A percentile compares a stretch with the other conserved stretches of the same genome.
phyloP scores from a whole-genome alignment of 2,113 vertebrate genomes.

The Engraulis encrasicolus region DNA sequence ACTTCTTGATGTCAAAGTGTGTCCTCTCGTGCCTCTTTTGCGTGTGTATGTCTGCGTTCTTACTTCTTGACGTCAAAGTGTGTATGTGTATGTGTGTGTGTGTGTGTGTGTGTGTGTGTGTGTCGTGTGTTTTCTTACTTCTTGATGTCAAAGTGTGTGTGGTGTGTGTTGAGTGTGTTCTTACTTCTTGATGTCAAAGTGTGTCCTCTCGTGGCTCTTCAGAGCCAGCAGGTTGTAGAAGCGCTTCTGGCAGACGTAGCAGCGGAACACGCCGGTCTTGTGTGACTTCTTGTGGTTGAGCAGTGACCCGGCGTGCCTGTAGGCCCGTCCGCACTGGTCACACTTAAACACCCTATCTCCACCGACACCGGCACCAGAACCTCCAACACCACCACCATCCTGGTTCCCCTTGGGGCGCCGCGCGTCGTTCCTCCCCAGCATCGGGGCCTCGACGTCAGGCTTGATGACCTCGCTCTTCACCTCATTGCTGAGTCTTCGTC shows the following conservation, averaged over 20 bases:
- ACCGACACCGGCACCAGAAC: too few species aligned
- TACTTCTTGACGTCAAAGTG: too few species aligned
- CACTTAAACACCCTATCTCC: slow-evolving; percentile 79
- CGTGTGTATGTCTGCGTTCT: too few species aligned
- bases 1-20: slow-evolving; percentile 87
- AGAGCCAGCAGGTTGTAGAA: slow-evolving; percentile 90
- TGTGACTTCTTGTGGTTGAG: slow-evolving; percentile 92
- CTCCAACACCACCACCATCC: neutral
- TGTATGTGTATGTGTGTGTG: too few species aligned
- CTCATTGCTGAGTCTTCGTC: slow-evolving; percentile 41
- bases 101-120: too few species aligned
- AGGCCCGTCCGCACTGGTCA: slow-evolving; percentile 86
- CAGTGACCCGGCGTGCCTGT: slow-evolving; percentile 86
- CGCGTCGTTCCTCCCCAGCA: slow-evolving; percentile 31
- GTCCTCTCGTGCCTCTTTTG: too few species aligned
- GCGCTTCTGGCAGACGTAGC: slow-evolving; percentile 86
- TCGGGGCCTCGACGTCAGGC: slow-evolving; percentile 14
- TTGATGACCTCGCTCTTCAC: slow-evolving; percentile 48
- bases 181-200: slow-evolving; percentile 86
- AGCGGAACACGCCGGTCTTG: slow-evolving; percentile 85
- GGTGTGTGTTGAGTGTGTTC: too few species aligned
- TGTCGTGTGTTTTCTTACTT: too few species aligned
- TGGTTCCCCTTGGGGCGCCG: slow-evolving; percentile 29
- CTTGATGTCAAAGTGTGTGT: too few species aligned
- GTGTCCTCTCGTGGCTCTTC: slow-evolving; percentile 87